These are phyloP conservation scores for Styela clava DNA, from an alignment of 23 tunicate genomes.

Conservation along the genomic window DNA sequence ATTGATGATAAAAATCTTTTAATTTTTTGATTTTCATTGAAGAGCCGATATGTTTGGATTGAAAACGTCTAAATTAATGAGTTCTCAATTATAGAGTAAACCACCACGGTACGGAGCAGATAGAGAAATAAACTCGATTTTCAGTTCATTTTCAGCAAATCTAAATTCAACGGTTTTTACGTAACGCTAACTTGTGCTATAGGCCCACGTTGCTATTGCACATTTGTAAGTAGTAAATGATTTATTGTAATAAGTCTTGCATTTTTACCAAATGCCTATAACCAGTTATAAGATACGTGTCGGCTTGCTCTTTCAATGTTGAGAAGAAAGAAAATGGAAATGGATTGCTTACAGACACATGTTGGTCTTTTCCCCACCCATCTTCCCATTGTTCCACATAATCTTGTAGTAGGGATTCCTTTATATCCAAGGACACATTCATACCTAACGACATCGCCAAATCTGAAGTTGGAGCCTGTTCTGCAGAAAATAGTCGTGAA, in stretches of 20 bases:
- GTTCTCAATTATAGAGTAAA: not conserved
- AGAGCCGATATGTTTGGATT: not conserved
- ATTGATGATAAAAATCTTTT: not conserved
- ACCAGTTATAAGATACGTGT: no score
- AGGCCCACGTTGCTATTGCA: no score
- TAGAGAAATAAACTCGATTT: not conserved
- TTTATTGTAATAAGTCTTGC: no score
- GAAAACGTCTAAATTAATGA: not conserved
- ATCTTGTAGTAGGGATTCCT: not conserved
- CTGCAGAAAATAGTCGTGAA: not conserved
- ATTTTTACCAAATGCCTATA: no score
- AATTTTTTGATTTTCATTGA: not conserved
- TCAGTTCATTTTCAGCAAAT: no score
- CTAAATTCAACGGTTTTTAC: no score
- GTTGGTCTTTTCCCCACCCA: slow-evolving; percentile 39
- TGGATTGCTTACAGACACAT: slow-evolving; percentile 62
- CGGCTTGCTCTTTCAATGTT: no score
- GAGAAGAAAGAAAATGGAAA: no score
- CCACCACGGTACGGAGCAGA: not conserved
- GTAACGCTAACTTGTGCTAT: no score
- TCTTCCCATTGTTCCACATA: slow-evolving; percentile 44
- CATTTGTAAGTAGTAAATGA: no score
- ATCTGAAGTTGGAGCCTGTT: slow-evolving; percentile 12
- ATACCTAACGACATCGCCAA: slow-evolving; percentile 35
- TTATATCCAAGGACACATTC: slow-evolving; percentile 25